Evolutionary conservation across 1,140 invertebrate genomes (phyloP).

Genomic region (Eulimnadia texana): DNA sequence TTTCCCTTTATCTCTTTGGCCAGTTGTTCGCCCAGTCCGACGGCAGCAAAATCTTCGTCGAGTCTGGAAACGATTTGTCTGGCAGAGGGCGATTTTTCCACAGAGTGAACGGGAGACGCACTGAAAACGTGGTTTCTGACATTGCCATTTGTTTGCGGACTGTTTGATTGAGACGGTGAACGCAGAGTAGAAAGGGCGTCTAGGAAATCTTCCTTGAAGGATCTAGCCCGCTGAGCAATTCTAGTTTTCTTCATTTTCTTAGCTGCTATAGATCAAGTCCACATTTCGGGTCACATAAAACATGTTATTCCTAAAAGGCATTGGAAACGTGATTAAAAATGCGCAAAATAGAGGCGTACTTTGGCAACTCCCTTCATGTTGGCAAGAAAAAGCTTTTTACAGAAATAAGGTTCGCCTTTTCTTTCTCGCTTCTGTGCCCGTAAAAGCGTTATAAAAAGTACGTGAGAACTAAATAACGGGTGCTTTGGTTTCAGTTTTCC

Average conservation of each 20-base stretch:
- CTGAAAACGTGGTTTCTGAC: neutral
- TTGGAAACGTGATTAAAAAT: no score
- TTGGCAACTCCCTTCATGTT: no score
- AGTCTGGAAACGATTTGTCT: conserved; percentile 1
- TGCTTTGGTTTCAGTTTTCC: no score
- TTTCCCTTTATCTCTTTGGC: neutral
- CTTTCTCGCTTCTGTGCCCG: no score
- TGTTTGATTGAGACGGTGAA: conserved; percentile 35
- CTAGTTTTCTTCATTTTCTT: conserved; percentile 9
- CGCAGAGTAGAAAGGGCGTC: conserved; percentile 76
- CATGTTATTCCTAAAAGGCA: no score
- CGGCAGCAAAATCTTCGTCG: conserved; percentile 8
- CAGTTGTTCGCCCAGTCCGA: conserved; percentile 14
- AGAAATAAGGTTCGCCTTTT: no score
- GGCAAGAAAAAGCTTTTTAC: no score
- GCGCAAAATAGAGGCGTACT: no score
- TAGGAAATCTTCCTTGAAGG: conserved; percentile 80
- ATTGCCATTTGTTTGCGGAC: conserved; percentile 13
- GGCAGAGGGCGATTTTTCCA: conserved; percentile 1
- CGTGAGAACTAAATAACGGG: no score
- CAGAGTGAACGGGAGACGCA: neutral
- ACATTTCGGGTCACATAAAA: no score
- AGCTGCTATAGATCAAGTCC: conserved; percentile 4
- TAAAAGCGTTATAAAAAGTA: no score
- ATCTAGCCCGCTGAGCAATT: conserved; percentile 63